Evolutionary conservation across 2,113 vertebrate species (phyloP).

Genomic region (Passer domesticus): DNA sequence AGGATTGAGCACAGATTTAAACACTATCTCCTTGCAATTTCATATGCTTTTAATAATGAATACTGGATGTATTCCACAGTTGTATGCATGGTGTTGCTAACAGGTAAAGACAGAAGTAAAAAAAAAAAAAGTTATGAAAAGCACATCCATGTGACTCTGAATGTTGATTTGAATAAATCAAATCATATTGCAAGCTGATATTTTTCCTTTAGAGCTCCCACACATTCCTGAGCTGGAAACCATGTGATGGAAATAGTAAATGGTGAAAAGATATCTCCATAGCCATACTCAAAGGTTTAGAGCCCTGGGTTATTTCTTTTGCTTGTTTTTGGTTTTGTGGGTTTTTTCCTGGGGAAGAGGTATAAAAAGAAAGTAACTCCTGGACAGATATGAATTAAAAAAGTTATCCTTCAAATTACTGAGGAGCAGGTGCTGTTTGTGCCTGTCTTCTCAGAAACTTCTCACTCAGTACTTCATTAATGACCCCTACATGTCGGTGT

Average conservation of each 20-base stretch:
- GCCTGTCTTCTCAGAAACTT: background rate
- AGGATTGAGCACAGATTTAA: background rate
- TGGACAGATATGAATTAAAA: background rate
- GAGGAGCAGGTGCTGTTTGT: background rate
- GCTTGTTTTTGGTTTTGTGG: background rate
- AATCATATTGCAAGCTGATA: background rate
- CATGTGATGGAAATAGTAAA: background rate
- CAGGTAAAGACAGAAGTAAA: background rate
- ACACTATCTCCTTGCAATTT: background rate
- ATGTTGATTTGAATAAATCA: background rate
- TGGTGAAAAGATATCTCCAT: background rate
- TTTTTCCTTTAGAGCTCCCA: background rate
- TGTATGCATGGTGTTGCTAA: background rate
- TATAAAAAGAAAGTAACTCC: background rate
- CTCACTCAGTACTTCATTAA: background rate
- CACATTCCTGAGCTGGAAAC: background rate
- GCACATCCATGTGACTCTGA: background rate
- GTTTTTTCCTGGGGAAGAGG: background rate
- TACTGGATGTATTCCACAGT: background rate
- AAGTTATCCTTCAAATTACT: background rate
- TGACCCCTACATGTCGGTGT: fast-evolving
- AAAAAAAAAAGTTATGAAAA: background rate
- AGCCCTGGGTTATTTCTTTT: background rate
- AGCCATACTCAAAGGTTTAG: background rate
- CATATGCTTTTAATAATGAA: background rate